A percentile compares a stretch with the other conserved stretches of the same genome.
Evolutionary conservation across 2,113 vertebrate species (phyloP).

Genomic region (Dendropsophus ebraccatus): DNA sequence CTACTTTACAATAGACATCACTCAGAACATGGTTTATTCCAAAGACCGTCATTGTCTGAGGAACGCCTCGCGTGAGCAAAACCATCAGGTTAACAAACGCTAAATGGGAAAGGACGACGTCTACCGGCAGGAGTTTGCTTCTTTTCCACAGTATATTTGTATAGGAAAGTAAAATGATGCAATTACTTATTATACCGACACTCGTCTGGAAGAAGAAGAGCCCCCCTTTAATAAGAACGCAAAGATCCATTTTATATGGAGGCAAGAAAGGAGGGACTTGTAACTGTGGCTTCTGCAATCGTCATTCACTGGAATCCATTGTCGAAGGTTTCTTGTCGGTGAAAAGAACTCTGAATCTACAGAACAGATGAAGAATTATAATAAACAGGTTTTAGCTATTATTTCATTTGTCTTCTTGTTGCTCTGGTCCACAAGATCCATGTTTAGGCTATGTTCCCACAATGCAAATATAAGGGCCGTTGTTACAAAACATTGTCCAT

Average conservation of each 20-base stretch:
- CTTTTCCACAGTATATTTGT: conserved; percentile 63
- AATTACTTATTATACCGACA: conserved; percentile 74
- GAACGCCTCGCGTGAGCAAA: conserved; percentile 73
- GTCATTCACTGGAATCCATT: background rate
- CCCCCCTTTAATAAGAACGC: conserved; percentile 77
- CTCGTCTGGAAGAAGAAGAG: conserved; percentile 80
- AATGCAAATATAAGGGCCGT: no score
- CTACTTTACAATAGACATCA: conserved; percentile 75
- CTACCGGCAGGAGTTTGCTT: conserved; percentile 71
- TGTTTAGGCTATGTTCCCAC: no score
- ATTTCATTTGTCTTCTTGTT: background rate
- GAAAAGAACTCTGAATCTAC: background rate
- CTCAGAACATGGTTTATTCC: conserved; percentile 70
- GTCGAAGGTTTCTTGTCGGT: background rate
- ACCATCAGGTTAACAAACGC: conserved; percentile 76
- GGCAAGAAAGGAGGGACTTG: background rate
- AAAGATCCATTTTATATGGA: conserved; percentile 73
- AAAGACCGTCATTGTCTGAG: conserved; percentile 78
- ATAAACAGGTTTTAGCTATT: background rate
- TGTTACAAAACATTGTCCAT: no score
- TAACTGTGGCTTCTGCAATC: background rate
- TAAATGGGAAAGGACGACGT: conserved; percentile 77
- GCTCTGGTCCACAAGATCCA: no score
- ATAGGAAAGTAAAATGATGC: conserved; percentile 71
- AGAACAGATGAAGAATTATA: background rate